Percentiles rank a stretch among this genome's conserved stretches.
These are phyloP conservation scores for Mionectes macconnelli DNA, from an alignment of 2,113 vertebrate genomes.

Conservation along the genomic window DNA sequence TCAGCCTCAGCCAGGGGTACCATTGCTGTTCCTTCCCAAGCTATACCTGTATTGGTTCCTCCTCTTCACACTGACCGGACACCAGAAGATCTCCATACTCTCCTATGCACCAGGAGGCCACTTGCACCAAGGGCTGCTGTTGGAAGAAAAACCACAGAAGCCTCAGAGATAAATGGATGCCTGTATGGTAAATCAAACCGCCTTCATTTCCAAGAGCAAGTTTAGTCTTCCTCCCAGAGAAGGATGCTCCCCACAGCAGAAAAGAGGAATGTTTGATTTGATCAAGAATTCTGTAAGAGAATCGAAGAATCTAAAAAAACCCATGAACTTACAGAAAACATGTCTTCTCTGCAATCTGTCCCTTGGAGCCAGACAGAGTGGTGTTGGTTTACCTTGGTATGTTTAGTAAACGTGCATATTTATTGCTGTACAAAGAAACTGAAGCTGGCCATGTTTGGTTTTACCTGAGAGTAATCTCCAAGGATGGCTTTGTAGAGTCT, in stretches of 20 bases:
- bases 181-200: neutral
- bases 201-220: neutral
- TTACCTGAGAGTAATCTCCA: slow-evolving; percentile 97
- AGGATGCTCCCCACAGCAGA: neutral
- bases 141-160: neutral
- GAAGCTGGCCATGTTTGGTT: neutral
- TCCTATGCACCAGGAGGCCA: slow-evolving; percentile 98
- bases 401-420: neutral
- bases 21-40: neutral
- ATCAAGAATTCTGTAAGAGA: neutral
- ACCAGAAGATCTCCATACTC: slow-evolving; percentile 97
- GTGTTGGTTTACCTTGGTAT: neutral
- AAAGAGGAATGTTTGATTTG: neutral
- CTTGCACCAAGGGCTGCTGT: slow-evolving; percentile 96
- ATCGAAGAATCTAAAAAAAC: neutral
- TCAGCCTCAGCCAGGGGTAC: neutral
- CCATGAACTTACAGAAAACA: neutral
- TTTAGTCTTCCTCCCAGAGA: neutral
- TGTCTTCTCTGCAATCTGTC: neutral
- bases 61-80: slow-evolving; percentile 97
- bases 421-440: neutral
- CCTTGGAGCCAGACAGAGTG: neutral
- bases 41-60: slow-evolving; percentile 95
- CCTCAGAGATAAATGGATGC: neutral
- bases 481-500: slow-evolving; percentile 97